phyloP scores from a whole-genome alignment of 2,888 invertebrate species.

The Apamea crenata region DNA sequence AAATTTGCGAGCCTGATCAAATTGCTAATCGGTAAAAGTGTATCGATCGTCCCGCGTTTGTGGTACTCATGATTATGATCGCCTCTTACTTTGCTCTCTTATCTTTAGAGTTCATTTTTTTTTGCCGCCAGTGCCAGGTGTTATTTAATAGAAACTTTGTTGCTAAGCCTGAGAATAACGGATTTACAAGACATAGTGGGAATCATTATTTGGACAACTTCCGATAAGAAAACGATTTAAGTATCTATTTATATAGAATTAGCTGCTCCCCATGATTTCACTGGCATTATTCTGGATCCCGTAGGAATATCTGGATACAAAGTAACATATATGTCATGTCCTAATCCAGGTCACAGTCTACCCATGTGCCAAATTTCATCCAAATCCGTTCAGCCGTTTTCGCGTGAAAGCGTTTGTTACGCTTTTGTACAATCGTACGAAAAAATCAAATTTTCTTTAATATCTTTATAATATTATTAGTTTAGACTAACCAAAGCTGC shows the following conservation, averaged over 20 bases:
- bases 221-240: background rate
- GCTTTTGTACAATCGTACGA: background rate
- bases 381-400: background rate
- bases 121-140: slow-evolving; percentile 40
- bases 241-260: background rate
- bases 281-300: background rate
- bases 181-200: slow-evolving; percentile 2
- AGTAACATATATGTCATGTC: too few species aligned
- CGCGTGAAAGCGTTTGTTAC: background rate
- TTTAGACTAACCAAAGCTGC: background rate
- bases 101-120: slow-evolving; percentile 63
- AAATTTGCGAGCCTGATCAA: slow-evolving; percentile 71
- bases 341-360: background rate
- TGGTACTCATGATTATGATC: slow-evolving; percentile 73
- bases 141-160: slow-evolving; percentile 50
- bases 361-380: background rate
- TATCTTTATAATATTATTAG: background rate
- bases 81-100: slow-evolving; percentile 70
- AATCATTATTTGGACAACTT: background rate
- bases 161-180: slow-evolving; percentile 38
- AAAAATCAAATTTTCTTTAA: background rate
- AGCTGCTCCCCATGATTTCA: background rate
- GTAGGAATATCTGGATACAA: background rate
- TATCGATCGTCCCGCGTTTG: slow-evolving; percentile 72
- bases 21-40: slow-evolving; percentile 83